phyloP scores from a whole-genome alignment of 2,888 invertebrate species.

The Cosmorhoe ocellata region DNA sequence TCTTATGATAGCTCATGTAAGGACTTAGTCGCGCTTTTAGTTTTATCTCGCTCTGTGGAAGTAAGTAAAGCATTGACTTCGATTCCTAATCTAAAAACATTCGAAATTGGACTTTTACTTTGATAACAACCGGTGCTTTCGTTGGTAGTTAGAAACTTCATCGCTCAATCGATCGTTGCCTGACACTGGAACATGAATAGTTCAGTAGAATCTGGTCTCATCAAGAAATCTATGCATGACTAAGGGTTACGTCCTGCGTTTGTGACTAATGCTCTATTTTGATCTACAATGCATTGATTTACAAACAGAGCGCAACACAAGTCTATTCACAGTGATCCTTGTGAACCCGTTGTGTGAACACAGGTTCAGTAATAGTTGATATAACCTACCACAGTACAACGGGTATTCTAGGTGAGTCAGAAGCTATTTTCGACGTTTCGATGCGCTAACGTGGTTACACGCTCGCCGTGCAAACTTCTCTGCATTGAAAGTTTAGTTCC shows the following conservation, averaged over 20 bases:
- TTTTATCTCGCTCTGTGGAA: constrained; percentile 21
- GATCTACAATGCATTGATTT: constrained; percentile 50
- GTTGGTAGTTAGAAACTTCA: constrained; percentile 5
- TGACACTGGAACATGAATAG: constrained; percentile 3
- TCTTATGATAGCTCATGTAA: constrained; percentile 35
- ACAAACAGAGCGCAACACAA: constrained; percentile 50
- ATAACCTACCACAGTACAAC: neutral
- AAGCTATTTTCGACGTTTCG: constrained; percentile 62
- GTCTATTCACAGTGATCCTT: constrained; percentile 57
- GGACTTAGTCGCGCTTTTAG: constrained; percentile 23
- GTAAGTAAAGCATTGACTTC: neutral
- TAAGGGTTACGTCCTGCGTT: constrained; percentile 38
- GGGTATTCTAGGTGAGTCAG: constrained; percentile 54
- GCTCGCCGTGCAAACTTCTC: constrained; percentile 22
- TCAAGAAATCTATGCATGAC: constrained; percentile 24
- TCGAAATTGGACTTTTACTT: neutral
- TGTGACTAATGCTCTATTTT: constrained; percentile 52
- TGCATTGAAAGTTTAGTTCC: constrained; percentile 14
- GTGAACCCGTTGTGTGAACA: constrained; percentile 40
- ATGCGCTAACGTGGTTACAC: constrained; percentile 43
- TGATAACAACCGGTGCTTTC: neutral
- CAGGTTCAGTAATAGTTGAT: neutral
- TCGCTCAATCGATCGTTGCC: neutral
- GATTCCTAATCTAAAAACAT: neutral
- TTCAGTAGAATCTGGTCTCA: neutral